Evolutionary conservation across 2,113 vertebrate genomes (phyloP).

Genomic region (Morphnarchus princeps): DNA sequence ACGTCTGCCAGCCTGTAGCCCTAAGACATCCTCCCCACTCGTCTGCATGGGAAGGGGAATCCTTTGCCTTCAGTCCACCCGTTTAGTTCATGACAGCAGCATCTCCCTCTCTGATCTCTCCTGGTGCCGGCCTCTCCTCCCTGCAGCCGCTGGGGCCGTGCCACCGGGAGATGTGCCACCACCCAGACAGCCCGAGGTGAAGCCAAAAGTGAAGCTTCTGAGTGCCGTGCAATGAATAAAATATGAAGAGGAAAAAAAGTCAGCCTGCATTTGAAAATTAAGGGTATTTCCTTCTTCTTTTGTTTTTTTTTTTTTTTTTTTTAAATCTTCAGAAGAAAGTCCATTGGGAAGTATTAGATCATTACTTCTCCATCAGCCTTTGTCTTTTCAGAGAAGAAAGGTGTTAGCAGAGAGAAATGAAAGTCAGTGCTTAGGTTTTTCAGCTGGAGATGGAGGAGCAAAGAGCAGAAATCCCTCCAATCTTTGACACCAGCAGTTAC

Average conservation of each 20-base stretch:
- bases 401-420: neutral
- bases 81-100: neutral
- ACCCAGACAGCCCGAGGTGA: fast-evolving
- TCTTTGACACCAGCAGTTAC: neutral
- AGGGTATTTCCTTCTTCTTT: neutral
- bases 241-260: neutral
- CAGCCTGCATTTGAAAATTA: neutral
- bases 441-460: neutral
- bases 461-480: neutral
- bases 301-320: neutral
- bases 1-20: neutral
- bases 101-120: neutral
- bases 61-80: neutral
- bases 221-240: neutral
- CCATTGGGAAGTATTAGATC: neutral
- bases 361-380: neutral
- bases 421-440: neutral
- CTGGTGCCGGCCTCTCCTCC: fast-evolving
- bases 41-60: neutral
- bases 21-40: neutral
- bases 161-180: fast-evolving
- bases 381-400: neutral
- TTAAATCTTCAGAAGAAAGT: neutral
- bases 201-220: neutral
- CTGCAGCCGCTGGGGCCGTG: neutral